Evolutionary conservation across 2,888 invertebrate species (phyloP).

Genomic region (Clivina fossor): DNA sequence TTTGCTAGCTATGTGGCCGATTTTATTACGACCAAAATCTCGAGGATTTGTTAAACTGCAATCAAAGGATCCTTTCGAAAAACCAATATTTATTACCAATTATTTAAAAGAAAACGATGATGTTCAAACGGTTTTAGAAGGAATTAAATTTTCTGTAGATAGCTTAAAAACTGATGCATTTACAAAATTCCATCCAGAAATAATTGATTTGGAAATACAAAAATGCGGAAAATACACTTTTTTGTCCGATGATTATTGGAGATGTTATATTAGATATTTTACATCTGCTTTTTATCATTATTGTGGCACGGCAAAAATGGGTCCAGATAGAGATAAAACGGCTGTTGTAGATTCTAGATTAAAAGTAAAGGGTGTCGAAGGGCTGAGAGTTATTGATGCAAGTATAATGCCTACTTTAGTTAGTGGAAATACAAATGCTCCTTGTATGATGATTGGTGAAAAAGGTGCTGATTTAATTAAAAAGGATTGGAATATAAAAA

Average conservation of each 20-base stretch:
- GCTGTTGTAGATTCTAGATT: slow-evolving; percentile 72
- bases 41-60: slow-evolving; percentile 59
- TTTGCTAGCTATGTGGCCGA: slow-evolving; percentile 51
- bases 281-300: slow-evolving; percentile 39
- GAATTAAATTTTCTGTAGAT: slow-evolving; percentile 52
- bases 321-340: slow-evolving; percentile 58
- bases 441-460: slow-evolving; percentile 53
- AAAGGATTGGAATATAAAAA: slow-evolving; percentile 47
- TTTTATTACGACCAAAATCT: slow-evolving; percentile 57
- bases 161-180: slow-evolving; percentile 53
- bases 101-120: slow-evolving; percentile 63
- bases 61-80: slow-evolving; percentile 59
- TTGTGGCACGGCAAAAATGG: slow-evolving; percentile 66
- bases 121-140: slow-evolving; percentile 55
- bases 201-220: slow-evolving; percentile 48
- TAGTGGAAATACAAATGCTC: slow-evolving; percentile 61
- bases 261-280: slow-evolving; percentile 50
- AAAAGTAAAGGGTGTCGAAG: slow-evolving; percentile 65
- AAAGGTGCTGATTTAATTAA: slow-evolving; percentile 56
- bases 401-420: slow-evolving; percentile 78
- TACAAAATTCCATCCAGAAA: slow-evolving; percentile 47
- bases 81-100: slow-evolving; percentile 64
- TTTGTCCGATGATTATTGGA: slow-evolving; percentile 57
- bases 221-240: slow-evolving; percentile 49
- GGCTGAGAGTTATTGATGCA: slow-evolving; percentile 74